phyloP scores from a whole-genome alignment of 2,888 invertebrate species.

The Apodemia hepburni region DNA sequence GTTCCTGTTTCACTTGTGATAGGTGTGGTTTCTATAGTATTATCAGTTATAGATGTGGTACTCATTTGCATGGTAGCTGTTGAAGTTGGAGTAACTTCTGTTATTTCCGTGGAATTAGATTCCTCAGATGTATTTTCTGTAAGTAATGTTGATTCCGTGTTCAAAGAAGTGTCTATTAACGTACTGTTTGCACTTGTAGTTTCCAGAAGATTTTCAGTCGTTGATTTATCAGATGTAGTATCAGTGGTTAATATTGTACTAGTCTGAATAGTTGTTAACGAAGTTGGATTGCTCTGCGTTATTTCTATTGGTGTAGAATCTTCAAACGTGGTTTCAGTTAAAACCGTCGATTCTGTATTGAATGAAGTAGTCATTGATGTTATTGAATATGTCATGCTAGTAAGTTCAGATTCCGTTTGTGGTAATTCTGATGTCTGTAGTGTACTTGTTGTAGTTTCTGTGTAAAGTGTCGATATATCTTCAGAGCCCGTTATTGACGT shows the following conservation, averaged over 20 bases:
- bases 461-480: not conserved
- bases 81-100: too few species aligned
- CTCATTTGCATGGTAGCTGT: not conserved
- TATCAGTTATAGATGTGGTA: not conserved
- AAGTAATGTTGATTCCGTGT: too few species aligned
- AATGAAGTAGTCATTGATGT: not conserved
- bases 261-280: not conserved
- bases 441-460: not conserved
- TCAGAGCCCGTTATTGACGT: too few species aligned
- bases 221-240: not conserved
- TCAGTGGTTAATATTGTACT: not conserved
- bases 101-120: too few species aligned
- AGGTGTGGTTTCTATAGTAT: not conserved
- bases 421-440: not conserved
- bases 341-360: not conserved
- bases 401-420: not conserved
- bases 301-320: not conserved
- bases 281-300: not conserved
- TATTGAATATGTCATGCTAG: not conserved
- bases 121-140: too few species aligned
- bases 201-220: too few species aligned
- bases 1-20: not conserved
- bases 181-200: too few species aligned
- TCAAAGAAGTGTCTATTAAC: too few species aligned
- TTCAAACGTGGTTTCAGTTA: conserved; percentile 4